Conservation (phyloP, 2,797 vertebrate genomes). For the Furcifer pardalis region DNA sequence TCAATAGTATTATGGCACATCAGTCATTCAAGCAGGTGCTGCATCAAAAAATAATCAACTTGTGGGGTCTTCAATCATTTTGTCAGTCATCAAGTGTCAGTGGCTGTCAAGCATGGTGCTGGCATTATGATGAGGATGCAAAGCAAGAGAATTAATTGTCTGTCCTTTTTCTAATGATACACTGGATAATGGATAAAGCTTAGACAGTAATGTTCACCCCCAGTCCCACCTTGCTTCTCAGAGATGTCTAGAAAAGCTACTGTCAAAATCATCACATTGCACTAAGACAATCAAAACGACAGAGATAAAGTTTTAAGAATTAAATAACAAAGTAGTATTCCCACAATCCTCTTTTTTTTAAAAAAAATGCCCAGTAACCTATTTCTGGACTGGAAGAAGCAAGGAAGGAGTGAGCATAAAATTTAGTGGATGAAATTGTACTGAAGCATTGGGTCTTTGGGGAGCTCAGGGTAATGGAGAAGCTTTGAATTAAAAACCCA, state of each 20-base stretch:
- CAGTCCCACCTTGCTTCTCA: not conserved
- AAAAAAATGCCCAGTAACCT: conserved; percentile 32
- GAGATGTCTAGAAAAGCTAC: not conserved
- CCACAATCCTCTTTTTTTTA: conserved; percentile 12
- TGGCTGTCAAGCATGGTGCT: not conserved
- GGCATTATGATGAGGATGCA: not conserved
- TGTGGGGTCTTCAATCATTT: not conserved
- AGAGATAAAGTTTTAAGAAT: not conserved
- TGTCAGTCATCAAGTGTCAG: not conserved
- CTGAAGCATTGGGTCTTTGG: conserved; percentile 16
- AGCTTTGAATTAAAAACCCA: conserved; percentile 41
- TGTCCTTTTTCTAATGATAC: not conserved
- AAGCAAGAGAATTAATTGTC: not conserved
- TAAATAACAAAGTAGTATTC: not conserved
- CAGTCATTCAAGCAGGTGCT: not conserved
- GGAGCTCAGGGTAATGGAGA: conserved; percentile 42
- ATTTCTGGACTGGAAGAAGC: conserved; percentile 21
- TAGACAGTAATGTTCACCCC: conserved; percentile 13
- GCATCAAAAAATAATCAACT: not conserved
- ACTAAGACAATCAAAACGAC: not conserved
- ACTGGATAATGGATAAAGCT: conserved; percentile 1
- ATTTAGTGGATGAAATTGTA: conserved; percentile 12
- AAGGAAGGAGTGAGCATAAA: conserved; percentile 11
- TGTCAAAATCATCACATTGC: conserved; percentile 8
- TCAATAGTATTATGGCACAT: not conserved